These are phyloP conservation scores for Zosterops hypoxanthus DNA, from an alignment of 2,113 vertebrate species.

Conservation along the genomic window DNA sequence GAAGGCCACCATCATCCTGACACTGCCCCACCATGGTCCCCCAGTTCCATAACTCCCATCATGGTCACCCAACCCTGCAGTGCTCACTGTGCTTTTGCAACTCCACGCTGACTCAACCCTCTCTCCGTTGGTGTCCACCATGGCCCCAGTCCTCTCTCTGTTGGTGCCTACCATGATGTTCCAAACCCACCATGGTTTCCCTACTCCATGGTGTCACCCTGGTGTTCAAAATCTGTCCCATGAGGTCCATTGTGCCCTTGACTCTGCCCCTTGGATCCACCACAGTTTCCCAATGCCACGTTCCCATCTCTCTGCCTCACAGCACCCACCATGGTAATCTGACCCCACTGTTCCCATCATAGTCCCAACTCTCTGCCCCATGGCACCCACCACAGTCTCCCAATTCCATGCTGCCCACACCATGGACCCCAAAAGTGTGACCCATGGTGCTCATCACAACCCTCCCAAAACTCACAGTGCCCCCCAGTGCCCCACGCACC, in stretches of 20 bases:
- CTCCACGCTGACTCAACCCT: rapidly evolving
- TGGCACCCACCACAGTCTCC: background rate
- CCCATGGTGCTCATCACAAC: background rate
- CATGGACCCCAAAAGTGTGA: background rate
- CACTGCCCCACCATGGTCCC: background rate
- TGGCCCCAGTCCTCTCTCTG: background rate
- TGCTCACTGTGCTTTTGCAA: background rate
- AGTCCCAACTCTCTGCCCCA: background rate
- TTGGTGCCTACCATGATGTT: too few relatives aligned
- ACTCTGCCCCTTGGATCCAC: background rate
- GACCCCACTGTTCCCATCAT: rapidly evolving
- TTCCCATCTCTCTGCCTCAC: background rate
- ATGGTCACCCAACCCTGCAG: background rate
- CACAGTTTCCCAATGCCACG: rapidly evolving
- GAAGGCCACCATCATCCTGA: background rate
- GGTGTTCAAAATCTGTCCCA: background rate
- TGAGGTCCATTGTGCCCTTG: rapidly evolving
- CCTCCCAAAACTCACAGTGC: too few relatives aligned
- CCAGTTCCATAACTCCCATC: background rate
- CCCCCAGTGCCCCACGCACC: constrained; percentile 73
- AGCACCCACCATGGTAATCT: background rate
- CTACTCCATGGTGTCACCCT: background rate
- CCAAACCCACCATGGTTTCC: background rate
- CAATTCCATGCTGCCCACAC: background rate
- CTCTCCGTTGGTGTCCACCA: background rate